Base-by-base conservation (phyloP, 2,797 vertebrate species). In the Trematomus bernacchii region DNA sequence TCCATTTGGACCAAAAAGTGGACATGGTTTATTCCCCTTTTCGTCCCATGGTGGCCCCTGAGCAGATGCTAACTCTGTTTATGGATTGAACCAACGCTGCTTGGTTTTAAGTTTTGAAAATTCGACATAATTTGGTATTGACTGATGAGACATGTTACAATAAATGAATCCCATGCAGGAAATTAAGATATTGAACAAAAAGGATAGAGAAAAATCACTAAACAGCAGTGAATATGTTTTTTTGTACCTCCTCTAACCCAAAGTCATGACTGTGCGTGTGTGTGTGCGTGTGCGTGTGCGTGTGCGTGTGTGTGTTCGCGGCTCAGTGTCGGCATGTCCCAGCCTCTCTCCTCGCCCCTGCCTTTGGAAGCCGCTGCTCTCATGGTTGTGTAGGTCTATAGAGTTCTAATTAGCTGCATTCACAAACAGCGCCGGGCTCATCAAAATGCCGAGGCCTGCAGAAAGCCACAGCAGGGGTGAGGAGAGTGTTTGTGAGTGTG, bases 401-500 rank as follows among this genome's bases (percentile, higher is more conserved):
- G 82, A 90, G 87, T 87, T 92, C 87, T 92, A 93, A 93, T 92
- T 91, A 92, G 89, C 90, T 84, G 87, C 89, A 91, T 92, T 93
- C 92, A 92, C 90, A 90, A 88, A 91, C 91, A 91, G 89, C 82
- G 77, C 54, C 69, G 12, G 82, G 86, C 90, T 92, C 90, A 92
- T 93, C 90, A 91, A 88, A 90, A 91, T 89, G 84, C 91, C 78
- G 81, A 90, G 91, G 89, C 90, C 91, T 89, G 89, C 87, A 92
- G 91, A 92, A 92, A 89, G 86, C 86, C 91, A 89, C 92, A 93
- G 92, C 92, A 90, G 92, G 91, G 90, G 90, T 82, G 87, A 85
- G 82, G 61, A 40, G 64, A 65, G 80, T 10, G 54, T 46, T 83
- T 69, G 60, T 53, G 43, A 52, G 82, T 62, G 69, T 50, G 67